Conservation (phyloP, 2,113 vertebrate species). For the Candoia aspera region DNA sequence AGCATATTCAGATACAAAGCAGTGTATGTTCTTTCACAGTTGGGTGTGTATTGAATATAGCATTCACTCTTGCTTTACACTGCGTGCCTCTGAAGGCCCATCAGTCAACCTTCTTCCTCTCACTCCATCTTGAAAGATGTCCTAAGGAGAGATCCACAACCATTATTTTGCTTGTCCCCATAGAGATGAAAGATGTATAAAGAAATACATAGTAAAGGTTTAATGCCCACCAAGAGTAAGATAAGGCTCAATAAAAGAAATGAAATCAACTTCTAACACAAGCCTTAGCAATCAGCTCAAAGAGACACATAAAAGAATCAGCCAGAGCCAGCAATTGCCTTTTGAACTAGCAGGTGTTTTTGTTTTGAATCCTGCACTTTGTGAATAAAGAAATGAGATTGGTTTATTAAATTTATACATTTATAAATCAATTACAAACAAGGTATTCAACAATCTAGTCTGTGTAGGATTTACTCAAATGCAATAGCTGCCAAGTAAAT, state of each 20-base stretch:
- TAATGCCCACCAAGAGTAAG: slow-evolving; percentile 10
- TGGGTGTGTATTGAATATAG: not conserved
- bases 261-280: not conserved
- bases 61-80: not conserved
- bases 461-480: not conserved
- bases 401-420: not conserved
- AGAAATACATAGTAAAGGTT: not conserved
- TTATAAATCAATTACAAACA: not conserved
- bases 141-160: not conserved
- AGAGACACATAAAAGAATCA: not conserved
- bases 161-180: not conserved
- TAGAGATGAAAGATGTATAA: not conserved
- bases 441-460: not conserved
- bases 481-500: not conserved
- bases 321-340: not conserved
- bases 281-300: not conserved
- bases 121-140: not conserved
- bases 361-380: too few relatives aligned
- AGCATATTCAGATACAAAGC: slow-evolving; percentile 23
- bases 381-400: not conserved
- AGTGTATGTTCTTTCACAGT: slow-evolving; percentile 6
- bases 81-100: not conserved
- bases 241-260: slow-evolving; percentile 16
- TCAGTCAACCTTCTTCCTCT: not conserved
- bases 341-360: not conserved